Evolutionary conservation across 2,113 vertebrate species (phyloP), one percentile per base, ranked within the genome.

Genomic region (Gnathonemus longibarbis): DNA sequence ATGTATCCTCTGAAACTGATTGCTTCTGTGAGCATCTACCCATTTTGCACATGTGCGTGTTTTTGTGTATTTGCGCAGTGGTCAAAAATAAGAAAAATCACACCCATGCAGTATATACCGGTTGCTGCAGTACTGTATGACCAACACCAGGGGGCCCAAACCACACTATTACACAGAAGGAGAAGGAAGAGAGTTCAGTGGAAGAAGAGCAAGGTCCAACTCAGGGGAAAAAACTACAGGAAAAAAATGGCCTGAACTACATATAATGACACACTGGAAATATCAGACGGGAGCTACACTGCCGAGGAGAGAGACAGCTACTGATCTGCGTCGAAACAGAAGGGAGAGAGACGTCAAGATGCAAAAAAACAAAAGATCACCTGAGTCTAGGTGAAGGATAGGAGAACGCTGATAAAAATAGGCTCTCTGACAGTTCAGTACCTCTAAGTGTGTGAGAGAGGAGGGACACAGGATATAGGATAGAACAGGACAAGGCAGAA

Each of bases 371-470:
- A 2, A 10, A 74, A 89, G 94, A 92, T 96, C 98, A 98, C 97
- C 98, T 98, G 98, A 96, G 95, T 99, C 97, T 90, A 94, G 94
- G 93, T 95, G 95, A 13, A 96, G 95, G 95, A 95, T 91, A 94
- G 95, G 95, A 95, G 95, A 96, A 89, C 94, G 94, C 87, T 94
- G 94, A 94, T 98, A 98, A 97, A 98, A 98, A 97, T 97, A 98
- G 95, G 97, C 97, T 98, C 97, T 98, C 96, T 98, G 98, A 96
- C 96, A 95, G 94, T 93, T 97, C 96, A 96, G 96, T 94, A 99
- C 94, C 97, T 98, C 98, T 98, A 97, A 95, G 93, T 91, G 87
- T 96, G 92, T 95, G 95, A 96, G 94, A 94, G 94, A 95, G 95
- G 50, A 52, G 48, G 42, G 50, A 49, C 24, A 49, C 3, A 53